Evolutionary conservation across 2,888 invertebrate genomes (phyloP), one percentile per base, ranked within the genome.

Genomic region (Hypselothyrea guttata): DNA sequence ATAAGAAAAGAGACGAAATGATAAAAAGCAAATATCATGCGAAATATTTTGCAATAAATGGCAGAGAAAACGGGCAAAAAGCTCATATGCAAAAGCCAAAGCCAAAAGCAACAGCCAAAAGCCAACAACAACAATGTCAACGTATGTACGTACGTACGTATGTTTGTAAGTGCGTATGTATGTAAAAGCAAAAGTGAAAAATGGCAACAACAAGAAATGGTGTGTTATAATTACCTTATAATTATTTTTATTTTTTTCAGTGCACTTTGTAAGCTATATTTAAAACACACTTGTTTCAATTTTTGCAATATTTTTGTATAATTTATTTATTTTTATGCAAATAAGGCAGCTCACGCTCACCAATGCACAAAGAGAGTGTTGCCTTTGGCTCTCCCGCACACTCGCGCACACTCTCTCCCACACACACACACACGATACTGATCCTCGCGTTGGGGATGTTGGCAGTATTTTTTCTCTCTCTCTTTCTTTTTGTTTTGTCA

Each of bases 391-490:
- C 33, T 31, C 22, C 27, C 12, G 41, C 33, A 33, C 16, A 41
- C 41, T 34, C 34, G 16, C 27, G 31, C 40, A 18, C 48, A 31
- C n/a, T n/a, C n/a, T n/a, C n/a, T n/a, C n/a, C n/a, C 49, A 35
- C 48, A 52, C 42, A 52, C 30, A 37, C 44, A 59, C 35, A 76
- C 85, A 68, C 88, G 88, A 87, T 88, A 87, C 76, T 64, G 79
- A 86, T 87, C 86, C 86, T 87, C 86, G 87, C 77, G 87, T 72
- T 65, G 66, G 85, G 86, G 86, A 86, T 87, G 30, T 64, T 31
- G 31, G 35, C 33, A 44, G 18, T n/a, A n/a, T n/a, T n/a, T n/a
- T n/a, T n/a, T n/a, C n/a, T n/a, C n/a, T n/a, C n/a, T n/a, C n/a
- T n/a, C n/a, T n/a, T n/a, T n/a, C 48, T 56, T 58, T 44, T 61